A percentile compares a stretch with the other conserved stretches of the same genome.
Evolutionary conservation across 1,140 invertebrate species (phyloP).

Genomic region (Drosophila fuyamai): DNA sequence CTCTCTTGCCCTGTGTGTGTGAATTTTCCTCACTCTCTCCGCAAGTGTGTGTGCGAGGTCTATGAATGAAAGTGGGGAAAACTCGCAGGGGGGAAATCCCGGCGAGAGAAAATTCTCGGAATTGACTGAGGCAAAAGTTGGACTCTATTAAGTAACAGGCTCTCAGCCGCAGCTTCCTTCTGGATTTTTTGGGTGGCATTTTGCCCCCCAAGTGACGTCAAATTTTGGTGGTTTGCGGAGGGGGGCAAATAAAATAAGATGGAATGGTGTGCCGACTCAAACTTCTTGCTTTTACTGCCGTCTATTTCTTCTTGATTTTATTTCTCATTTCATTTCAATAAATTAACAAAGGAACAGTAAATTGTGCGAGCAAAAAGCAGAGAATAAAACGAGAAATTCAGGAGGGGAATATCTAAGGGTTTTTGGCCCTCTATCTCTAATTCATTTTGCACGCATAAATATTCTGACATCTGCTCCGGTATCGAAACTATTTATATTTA

Average conservation of each 20-base stretch:
- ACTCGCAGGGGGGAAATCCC: slow-evolving; percentile 2
- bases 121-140: slow-evolving; percentile 53
- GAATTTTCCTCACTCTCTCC: slow-evolving; percentile 13
- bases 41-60: slow-evolving; percentile 19
- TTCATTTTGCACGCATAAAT: slow-evolving; percentile 27
- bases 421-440: slow-evolving; percentile 2
- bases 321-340: slow-evolving; percentile 78
- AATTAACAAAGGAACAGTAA: slow-evolving; percentile 75
- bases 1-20: slow-evolving; percentile 25
- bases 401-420: slow-evolving; percentile 26
- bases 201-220: slow-evolving; percentile 23
- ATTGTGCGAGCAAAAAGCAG: slow-evolving; percentile 58
- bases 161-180: slow-evolving; percentile 60
- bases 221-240: slow-evolving; percentile 10
- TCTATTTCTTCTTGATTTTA: slow-evolving; percentile 69
- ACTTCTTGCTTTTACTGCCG: slow-evolving; percentile 25
- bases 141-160: slow-evolving; percentile 82
- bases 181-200: slow-evolving; percentile 7
- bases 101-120: slow-evolving; percentile 29
- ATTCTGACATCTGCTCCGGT: slow-evolving; percentile 31
- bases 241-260: slow-evolving; percentile 8
- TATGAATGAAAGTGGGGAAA: slow-evolving; percentile 67
- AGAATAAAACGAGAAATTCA: slow-evolving; percentile 47
- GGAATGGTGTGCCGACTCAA: slow-evolving; percentile 1
- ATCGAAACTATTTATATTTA: slow-evolving; percentile 21